These are phyloP conservation scores for Mesorhabditis spiculigera DNA, from an alignment of 2,888 invertebrate species.

Conservation along the genomic window DNA sequence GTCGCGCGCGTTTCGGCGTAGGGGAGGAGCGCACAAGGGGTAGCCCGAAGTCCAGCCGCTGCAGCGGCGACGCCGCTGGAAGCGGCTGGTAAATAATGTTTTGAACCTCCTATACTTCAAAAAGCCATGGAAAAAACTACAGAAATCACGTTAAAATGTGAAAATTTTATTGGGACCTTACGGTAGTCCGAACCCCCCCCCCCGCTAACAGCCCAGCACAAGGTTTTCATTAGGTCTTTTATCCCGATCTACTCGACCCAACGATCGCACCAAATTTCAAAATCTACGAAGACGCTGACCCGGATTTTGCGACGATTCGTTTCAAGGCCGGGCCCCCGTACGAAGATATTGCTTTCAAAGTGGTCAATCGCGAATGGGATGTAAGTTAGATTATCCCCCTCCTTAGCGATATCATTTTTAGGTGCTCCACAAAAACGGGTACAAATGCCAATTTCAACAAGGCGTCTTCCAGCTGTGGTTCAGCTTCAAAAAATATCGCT, in stretches of 20 bases:
- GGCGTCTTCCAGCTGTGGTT: conserved; percentile 99
- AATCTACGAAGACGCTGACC: conserved; percentile 69
- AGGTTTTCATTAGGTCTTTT: conserved; percentile 74
- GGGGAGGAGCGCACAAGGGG: too few species aligned
- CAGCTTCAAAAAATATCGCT: conserved; percentile 95
- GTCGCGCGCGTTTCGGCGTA: too few species aligned
- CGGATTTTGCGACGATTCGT: conserved; percentile 86
- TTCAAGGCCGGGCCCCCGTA: conserved; percentile 96
- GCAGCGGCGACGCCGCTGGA: too few species aligned
- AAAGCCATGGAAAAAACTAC: neutral
- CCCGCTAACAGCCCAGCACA: too few species aligned
- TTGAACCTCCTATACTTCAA: too few species aligned
- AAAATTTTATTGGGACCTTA: too few species aligned
- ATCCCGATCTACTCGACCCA: conserved; percentile 95
- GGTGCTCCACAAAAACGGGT: conserved; percentile 82
- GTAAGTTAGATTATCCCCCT: conserved; percentile 26
- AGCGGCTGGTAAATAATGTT: too few species aligned
- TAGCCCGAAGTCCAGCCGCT: too few species aligned
- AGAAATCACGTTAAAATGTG: too few species aligned
- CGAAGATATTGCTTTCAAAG: conserved; percentile 69
- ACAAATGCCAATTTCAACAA: conserved; percentile 97
- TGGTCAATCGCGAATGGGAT: conserved; percentile 98
- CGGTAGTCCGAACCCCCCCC: too few species aligned
- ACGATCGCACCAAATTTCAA: conserved; percentile 86
- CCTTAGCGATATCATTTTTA: conserved; percentile 58